A percentile compares a stretch with the other conserved stretches of the same genome.
Evolutionary conservation across 2,888 invertebrate genomes (phyloP).

Genomic region (Dasysyrphus tricinctus): DNA sequence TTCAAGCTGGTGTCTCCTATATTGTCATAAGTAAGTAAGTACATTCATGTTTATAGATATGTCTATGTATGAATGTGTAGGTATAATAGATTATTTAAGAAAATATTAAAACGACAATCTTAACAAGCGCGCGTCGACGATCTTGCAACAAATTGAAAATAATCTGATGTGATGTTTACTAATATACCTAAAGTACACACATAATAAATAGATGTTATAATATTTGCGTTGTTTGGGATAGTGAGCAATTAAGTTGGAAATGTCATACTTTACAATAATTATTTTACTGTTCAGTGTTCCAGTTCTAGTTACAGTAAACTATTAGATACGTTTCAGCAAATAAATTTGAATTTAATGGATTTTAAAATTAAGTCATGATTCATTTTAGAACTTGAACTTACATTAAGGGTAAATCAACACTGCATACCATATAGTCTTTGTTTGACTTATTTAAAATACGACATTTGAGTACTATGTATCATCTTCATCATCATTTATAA

Average conservation of each 20-base stretch:
- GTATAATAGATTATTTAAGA: not conserved
- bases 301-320: not conserved
- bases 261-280: constrained; percentile 1
- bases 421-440: too few relatives aligned
- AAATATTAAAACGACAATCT: constrained; percentile 34
- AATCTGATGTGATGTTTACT: constrained; percentile 24
- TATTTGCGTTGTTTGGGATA: not conserved
- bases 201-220: not conserved
- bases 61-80: not conserved
- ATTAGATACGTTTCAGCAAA: not conserved
- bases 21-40: constrained; percentile 19
- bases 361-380: not conserved
- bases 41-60: not conserved
- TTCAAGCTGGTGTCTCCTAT: not conserved
- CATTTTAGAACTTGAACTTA: not conserved
- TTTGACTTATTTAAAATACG: too few relatives aligned
- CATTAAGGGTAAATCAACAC: not conserved
- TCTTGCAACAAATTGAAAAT: constrained; percentile 55
- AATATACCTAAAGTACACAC: not conserved
- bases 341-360: not conserved
- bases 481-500: too few relatives aligned
- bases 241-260: constrained; percentile 9
- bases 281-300: not conserved
- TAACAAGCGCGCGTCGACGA: constrained; percentile 40
- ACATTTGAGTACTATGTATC: too few relatives aligned